Evolutionary conservation across 2,888 invertebrate species (phyloP).

Genomic region (Gastrophysa polygoni): DNA sequence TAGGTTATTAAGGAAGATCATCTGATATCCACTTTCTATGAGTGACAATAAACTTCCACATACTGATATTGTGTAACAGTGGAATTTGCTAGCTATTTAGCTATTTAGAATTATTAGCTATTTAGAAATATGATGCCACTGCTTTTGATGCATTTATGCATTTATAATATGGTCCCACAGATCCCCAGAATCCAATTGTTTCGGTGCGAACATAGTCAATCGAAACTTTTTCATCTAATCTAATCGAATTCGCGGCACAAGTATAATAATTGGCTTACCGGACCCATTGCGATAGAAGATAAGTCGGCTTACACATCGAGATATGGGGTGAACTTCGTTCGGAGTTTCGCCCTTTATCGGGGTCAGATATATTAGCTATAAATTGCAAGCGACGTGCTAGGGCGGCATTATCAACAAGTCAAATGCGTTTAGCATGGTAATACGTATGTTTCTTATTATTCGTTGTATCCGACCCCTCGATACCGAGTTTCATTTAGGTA

Average conservation of each 20-base stretch:
- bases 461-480: background rate
- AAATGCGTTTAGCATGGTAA: conserved; percentile 34
- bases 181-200: no score
- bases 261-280: conserved; percentile 43
- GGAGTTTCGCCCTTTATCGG: conserved; percentile 26
- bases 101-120: no score
- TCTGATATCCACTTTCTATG: no score
- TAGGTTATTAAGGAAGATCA: no score
- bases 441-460: conserved; percentile 36
- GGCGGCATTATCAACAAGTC: conserved; percentile 38
- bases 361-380: conserved; percentile 49
- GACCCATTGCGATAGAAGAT: conserved; percentile 40
- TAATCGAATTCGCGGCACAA: conserved; percentile 30
- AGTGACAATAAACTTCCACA: no score
- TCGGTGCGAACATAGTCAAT: background rate
- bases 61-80: no score
- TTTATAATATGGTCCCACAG: no score
- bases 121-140: no score
- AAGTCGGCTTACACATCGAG: conserved; percentile 39
- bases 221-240: background rate
- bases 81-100: no score
- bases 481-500: conserved; percentile 10
- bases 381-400: conserved; percentile 47
- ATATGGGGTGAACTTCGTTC: conserved; percentile 23
- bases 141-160: no score